phyloP scores from a whole-genome alignment of 2,113 vertebrate genomes.

The Pangasianodon gigas region DNA sequence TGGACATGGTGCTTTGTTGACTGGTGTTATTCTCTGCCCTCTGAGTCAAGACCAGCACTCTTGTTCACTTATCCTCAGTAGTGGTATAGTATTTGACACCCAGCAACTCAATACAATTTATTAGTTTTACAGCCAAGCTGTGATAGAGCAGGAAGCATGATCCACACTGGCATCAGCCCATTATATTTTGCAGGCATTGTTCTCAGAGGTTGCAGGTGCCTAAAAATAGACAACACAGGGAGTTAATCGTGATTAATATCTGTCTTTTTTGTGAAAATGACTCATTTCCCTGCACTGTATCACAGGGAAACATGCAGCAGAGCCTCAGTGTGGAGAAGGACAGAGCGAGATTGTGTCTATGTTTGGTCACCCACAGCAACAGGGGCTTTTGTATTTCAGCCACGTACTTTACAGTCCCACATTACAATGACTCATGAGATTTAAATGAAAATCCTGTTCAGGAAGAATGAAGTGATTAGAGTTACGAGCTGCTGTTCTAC shows the following conservation, averaged over 20 bases:
- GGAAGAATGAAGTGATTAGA: constrained; percentile 41
- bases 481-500: constrained; percentile 9
- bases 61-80: neutral
- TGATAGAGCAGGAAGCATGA: neutral
- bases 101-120: neutral
- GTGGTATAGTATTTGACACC: neutral
- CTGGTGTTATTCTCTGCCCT: neutral
- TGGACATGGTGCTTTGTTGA: neutral
- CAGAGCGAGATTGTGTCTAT: constrained; percentile 34
- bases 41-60: neutral
- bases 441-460: constrained; percentile 37
- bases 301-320: constrained; percentile 17
- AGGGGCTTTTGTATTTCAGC: constrained; percentile 41
- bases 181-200: neutral
- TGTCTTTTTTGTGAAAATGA: constrained; percentile 26
- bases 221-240: neutral
- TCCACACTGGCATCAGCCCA: neutral
- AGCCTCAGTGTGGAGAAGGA: constrained; percentile 9
- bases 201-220: neutral
- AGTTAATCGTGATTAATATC: constrained; percentile 15
- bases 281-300: constrained; percentile 29
- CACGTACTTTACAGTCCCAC: constrained; percentile 43
- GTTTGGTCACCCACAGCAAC: constrained; percentile 55
- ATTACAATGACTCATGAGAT: constrained; percentile 34
- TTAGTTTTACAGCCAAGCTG: neutral